Base-by-base conservation (phyloP, 2,113 vertebrate species). In the Chionis minor region DNA sequence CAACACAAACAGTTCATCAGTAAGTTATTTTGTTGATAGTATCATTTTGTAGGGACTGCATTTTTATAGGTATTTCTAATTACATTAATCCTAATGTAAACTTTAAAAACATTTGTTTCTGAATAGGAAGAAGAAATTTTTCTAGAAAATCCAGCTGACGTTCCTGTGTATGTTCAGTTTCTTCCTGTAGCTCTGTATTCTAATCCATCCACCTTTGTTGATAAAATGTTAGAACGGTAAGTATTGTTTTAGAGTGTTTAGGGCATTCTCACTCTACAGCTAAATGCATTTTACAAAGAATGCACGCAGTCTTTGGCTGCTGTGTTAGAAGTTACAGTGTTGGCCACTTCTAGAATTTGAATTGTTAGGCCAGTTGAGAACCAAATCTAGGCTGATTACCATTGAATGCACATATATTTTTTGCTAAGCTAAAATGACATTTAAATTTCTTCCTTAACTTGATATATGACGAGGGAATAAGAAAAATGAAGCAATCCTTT, bases 1-100 rank as follows among this genome's bases (percentile, higher is more conserved):
- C 88, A 99, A 98, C 91, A 99, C 98, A 90, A 99, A 99, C 97
- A 98, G 98, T 93, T 99, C 99, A 66, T 99, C 99, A 58, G 99
- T 99, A 98, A 99, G 99, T 99, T 67, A 5, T 45, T 81, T 21
- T 44, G 44, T 45, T 62, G 28, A 69, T 66, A 20, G 6, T 19
- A 10, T 44, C 8, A 10, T 83, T 79, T 61, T 71, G 47, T 12
- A 74, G 24, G 52, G 51, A 27, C 33, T 38, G 16, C 16, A 22
- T 44, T 84, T 87, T 66, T 63, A 5, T 6, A 73, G 21, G 7
- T 77, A 9, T 54, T 89, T 86, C 62, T 89, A 17, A 33, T 90
- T 54, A 30, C 35, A 45, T 47, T 82, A 19, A 70, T 28, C 22
- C 40, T 42, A 75, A 38, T 42, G 33, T 87, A 77, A 96, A 85